phyloP scores from a whole-genome alignment of 1,140 invertebrate species.

The Zaprionus inermis region DNA sequence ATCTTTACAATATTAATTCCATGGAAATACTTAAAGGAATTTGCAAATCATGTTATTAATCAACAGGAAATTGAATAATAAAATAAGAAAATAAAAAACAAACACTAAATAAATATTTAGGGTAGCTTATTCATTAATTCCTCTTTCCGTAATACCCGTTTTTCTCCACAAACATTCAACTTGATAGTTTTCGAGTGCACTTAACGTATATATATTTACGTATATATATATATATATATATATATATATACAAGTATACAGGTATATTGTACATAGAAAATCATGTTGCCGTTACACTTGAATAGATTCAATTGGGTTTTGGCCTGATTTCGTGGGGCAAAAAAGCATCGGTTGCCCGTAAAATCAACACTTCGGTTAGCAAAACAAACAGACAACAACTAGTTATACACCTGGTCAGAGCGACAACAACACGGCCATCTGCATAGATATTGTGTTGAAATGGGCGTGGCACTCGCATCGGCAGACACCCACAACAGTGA shows the following conservation, averaged over 20 bases:
- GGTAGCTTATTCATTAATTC: too few species aligned
- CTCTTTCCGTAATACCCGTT: too few species aligned
- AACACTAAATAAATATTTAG: too few species aligned
- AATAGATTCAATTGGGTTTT: constrained; percentile 21
- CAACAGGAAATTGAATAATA: too few species aligned
- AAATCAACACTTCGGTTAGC: constrained; percentile 83
- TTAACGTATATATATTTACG: background rate
- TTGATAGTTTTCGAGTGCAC: background rate
- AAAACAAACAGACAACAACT: constrained; percentile 72
- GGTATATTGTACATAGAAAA: constrained; percentile 1
- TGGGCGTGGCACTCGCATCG: constrained; percentile 59
- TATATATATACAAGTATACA: background rate
- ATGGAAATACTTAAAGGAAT: too few species aligned
- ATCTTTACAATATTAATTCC: background rate
- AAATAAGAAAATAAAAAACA: too few species aligned
- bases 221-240: constrained; percentile 1
- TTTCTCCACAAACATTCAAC: background rate
- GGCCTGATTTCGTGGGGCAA: constrained; percentile 16
- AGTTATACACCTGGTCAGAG: constrained; percentile 56
- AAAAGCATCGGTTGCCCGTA: constrained; percentile 57
- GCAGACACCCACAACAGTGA: constrained; percentile 20
- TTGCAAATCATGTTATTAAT: too few species aligned
- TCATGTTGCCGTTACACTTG: constrained; percentile 20
- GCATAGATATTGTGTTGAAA: constrained; percentile 60
- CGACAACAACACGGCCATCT: constrained; percentile 46